Evolutionary conservation across 1,140 invertebrate genomes (phyloP).

Genomic region (Cephus cinctus): DNA sequence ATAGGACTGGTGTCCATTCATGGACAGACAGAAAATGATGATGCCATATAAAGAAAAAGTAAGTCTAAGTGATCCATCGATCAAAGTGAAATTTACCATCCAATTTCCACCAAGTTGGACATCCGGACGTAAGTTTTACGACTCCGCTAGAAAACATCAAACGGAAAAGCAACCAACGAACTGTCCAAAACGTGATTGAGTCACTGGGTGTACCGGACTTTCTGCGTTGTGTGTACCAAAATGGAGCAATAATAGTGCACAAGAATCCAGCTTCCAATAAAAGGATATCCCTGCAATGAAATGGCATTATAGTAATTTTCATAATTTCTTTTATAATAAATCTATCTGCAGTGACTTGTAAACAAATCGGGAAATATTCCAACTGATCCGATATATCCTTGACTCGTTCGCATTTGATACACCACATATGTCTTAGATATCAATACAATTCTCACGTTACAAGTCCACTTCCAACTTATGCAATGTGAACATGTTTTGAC

Average conservation of each 20-base stretch:
- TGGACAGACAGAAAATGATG: conserved; percentile 4
- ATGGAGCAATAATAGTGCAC: conserved; percentile 71
- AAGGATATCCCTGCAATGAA: conserved; percentile 69
- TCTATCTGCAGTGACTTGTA: background rate
- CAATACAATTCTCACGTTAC: conserved; percentile 3
- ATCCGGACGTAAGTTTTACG: conserved; percentile 74
- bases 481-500: too few species aligned
- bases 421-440: background rate
- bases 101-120: conserved; percentile 80
- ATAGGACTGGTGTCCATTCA: background rate
- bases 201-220: conserved; percentile 56
- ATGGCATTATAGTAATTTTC: conserved; percentile 3
- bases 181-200: conserved; percentile 68
- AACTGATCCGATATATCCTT: background rate
- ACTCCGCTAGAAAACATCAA: conserved; percentile 76
- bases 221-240: conserved; percentile 50
- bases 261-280: conserved; percentile 77
- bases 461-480: background rate
- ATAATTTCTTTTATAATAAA: background rate
- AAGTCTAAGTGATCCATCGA: conserved; percentile 2
- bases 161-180: conserved; percentile 78
- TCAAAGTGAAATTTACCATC: conserved; percentile 60
- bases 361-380: background rate
- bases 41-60: conserved; percentile 10
- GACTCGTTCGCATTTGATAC: background rate